Evolutionary conservation across 64 coral and sea anemone species (phyloP).

Genomic region (Stylophora pistillata): DNA sequence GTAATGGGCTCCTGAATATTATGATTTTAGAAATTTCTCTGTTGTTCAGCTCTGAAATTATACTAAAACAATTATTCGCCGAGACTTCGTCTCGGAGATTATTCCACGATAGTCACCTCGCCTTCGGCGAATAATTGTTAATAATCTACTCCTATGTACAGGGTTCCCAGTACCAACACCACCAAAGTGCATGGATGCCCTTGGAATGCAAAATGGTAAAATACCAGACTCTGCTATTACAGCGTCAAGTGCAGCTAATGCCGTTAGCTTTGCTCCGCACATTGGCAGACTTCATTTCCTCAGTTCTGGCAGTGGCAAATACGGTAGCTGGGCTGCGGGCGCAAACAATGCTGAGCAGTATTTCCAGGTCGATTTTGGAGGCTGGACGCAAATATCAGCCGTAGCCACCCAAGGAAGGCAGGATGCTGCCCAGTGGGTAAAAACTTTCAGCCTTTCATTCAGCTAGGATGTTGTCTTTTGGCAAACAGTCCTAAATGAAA

Average conservation of each 20-base stretch:
- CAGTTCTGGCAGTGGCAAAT: slow-evolving; percentile 12
- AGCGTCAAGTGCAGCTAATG: slow-evolving; percentile 41
- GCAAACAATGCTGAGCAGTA: slow-evolving; percentile 4
- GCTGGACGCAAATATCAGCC: slow-evolving; percentile 6
- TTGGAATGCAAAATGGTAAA: slow-evolving; percentile 24
- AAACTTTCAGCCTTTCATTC: slow-evolving; percentile 18
- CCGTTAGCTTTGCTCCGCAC: slow-evolving; percentile 7
- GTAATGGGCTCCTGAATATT: too few relatives aligned
- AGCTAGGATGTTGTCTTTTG: neutral
- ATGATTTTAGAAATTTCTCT: too few relatives aligned
- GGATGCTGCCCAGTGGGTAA: slow-evolving; percentile 38
- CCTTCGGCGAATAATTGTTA: too few relatives aligned
- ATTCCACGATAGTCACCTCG: too few relatives aligned
- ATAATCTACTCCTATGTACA: too few relatives aligned
- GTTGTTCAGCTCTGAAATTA: too few relatives aligned
- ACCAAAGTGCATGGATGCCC: slow-evolving; percentile 21
- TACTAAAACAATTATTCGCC: too few relatives aligned
- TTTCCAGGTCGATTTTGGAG: slow-evolving; percentile 48
- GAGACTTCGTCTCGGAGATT: too few relatives aligned
- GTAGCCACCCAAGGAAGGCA: slow-evolving; percentile 46
- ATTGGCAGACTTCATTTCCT: slow-evolving; percentile 40
- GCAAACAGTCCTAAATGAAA: neutral
- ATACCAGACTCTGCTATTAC: slow-evolving; percentile 34
- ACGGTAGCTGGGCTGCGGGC: slow-evolving; percentile 34
- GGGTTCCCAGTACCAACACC: neutral